Percentiles rank a stretch among this genome's conserved stretches.
Conservation (phyloP, 2,797 vertebrate species). For the Yasuhikotakia modesta region DNA sequence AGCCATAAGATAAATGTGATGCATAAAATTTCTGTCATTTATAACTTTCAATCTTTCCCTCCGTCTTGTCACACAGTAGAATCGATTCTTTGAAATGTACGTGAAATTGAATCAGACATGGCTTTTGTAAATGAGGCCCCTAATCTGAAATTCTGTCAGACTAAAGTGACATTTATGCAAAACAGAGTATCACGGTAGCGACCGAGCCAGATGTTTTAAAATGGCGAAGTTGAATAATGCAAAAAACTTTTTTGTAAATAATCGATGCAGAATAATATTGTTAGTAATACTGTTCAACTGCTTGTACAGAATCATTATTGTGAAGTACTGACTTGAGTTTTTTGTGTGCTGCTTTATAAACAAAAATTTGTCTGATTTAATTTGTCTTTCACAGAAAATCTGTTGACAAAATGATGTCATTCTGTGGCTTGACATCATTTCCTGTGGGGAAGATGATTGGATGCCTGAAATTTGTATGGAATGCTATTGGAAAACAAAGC, state of each 20-base stretch:
- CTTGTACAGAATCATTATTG: conserved; percentile 31
- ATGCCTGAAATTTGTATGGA: conserved; percentile 10
- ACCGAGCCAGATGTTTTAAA: conserved; percentile 39
- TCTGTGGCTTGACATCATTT: conserved; percentile 10
- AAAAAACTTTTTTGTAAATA: conserved; percentile 47
- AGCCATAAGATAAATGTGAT: neutral
- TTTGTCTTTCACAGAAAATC: conserved; percentile 7
- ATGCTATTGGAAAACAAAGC: conserved; percentile 9
- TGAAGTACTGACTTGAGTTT: conserved; percentile 39
- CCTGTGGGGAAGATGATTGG: neutral
- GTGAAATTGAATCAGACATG: neutral
- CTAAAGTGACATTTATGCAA: conserved; percentile 51
- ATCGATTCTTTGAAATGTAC: neutral
- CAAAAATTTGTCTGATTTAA: neutral
- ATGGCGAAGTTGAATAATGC: conserved; percentile 43
- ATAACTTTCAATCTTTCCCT: neutral
- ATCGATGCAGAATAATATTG: conserved; percentile 9
- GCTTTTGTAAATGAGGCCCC: conserved; percentile 26
- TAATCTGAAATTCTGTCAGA: neutral
- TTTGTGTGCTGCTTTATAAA: conserved; percentile 35
- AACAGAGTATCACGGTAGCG: conserved; percentile 37
- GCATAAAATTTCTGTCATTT: neutral
- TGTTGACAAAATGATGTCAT: conserved; percentile 23
- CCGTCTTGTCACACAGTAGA: neutral
- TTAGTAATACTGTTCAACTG: conserved; percentile 31